Evolutionary conservation across 2,797 vertebrate species (phyloP), one percentile per base, ranked within the genome.

Genomic region (Manis crassicaudata): DNA sequence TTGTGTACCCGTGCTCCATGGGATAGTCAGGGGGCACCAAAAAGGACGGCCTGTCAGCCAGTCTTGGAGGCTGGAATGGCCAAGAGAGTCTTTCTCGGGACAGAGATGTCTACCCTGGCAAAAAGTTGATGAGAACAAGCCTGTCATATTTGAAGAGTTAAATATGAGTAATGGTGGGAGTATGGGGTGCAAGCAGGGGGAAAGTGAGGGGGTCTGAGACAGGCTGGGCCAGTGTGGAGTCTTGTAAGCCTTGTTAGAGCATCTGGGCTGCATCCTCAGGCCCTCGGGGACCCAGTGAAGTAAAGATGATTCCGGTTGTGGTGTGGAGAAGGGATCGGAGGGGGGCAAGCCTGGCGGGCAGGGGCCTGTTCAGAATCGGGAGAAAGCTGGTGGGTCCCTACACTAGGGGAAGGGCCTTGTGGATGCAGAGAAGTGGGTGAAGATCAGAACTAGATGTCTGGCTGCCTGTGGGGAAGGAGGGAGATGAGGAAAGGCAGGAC

Each of bases 291-390:
- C 40, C 79, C 67, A 23, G 1, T 3, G 65, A 70, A 25, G 63
- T 40, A 43, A 18, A 37, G 25, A 13, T 35, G 29, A 23, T 25
- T 25, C 35, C 11, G 37, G 8, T 3, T 37, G 65, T 58, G 58
- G 20, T 13, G 4, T 68, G 37, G n/a, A 77, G 20, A 4, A 50
- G 43, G 23, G 73, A 18, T 46, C 5, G 2, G 32, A 29, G 17
- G 3, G 6, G 52, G 29, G 2, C 18, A 54, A 12, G 3, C 2
- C 73, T 27, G 6, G 29, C 10, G 63, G 29, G 32, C 0, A 0
- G 43, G 40, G 56, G 70, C 40, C 56, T 46, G 35, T 4, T n/a
- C 32, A 52, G 50, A 43, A 35, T 23, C 40, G 12, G 43, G 65
- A 50, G 56, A 13, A n/a, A 11, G n/a, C 27, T 52, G 54, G 16